These are phyloP conservation scores for Pogonus chalceus DNA, from an alignment of 1,140 invertebrate genomes.

Conservation along the genomic window DNA sequence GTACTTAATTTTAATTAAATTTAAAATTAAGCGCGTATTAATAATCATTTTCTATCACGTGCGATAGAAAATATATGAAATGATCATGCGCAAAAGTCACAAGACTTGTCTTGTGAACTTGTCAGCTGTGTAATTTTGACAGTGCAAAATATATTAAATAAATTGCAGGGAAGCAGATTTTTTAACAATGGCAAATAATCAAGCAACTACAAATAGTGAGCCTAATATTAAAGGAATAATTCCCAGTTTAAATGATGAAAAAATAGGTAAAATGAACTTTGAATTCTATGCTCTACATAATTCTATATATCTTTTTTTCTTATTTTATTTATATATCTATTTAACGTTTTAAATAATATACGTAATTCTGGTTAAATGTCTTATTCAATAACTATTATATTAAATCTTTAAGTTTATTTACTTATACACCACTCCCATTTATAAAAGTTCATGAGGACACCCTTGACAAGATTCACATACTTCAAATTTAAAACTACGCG, in stretches of 20 bases:
- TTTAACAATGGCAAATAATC: background rate
- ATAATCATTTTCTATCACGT: background rate
- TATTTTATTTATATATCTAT: constrained; percentile 30
- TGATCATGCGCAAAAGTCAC: background rate
- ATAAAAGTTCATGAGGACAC: background rate
- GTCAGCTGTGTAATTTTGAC: constrained; percentile 1
- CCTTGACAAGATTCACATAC: background rate
- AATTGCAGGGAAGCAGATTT: background rate
- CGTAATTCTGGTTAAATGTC: constrained; percentile 10
- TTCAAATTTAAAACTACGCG: background rate
- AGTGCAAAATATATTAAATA: background rate
- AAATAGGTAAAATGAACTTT: constrained; percentile 56
- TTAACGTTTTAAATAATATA: constrained; percentile 10
- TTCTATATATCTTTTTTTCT: constrained; percentile 15
- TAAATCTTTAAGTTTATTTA: constrained; percentile 17
- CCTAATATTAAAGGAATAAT: constrained; percentile 62
- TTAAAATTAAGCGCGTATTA: too few species aligned
- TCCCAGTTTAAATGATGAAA: constrained; percentile 63
- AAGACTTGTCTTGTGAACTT: background rate
- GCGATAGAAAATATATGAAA: background rate
- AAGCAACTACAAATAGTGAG: constrained; percentile 18
- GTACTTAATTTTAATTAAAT: too few species aligned
- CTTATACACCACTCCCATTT: constrained; percentile 11
- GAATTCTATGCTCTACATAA: constrained; percentile 16
- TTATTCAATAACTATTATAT: constrained; percentile 27